phyloP scores from a whole-genome alignment of 2,113 vertebrate genomes.

The Ascaphus truei region DNA sequence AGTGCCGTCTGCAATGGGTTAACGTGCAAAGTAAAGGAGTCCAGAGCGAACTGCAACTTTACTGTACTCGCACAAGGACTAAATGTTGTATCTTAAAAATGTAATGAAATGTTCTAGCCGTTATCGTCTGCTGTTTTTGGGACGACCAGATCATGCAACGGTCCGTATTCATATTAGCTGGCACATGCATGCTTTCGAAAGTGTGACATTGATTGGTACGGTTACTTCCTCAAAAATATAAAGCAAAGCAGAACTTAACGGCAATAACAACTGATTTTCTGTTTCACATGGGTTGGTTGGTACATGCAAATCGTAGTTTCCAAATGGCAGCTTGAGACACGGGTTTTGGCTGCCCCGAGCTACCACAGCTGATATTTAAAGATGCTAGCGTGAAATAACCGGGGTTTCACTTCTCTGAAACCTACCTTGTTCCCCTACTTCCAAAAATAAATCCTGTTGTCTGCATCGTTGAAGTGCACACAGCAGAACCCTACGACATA shows the following conservation, averaged over 20 bases:
- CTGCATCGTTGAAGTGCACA: neutral
- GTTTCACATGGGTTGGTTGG: constrained; percentile 27
- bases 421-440: neutral
- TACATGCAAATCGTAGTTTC: constrained; percentile 29
- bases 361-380: constrained; percentile 22
- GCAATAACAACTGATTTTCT: constrained; percentile 10
- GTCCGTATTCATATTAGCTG: neutral
- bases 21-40: too few relatives aligned
- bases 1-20: too few relatives aligned
- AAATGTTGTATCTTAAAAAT: too few relatives aligned
- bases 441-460: neutral
- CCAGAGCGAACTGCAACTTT: too few relatives aligned
- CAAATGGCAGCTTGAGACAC: neutral
- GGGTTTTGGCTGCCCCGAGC: neutral
- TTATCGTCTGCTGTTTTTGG: neutral
- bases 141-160: neutral
- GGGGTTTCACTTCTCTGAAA: constrained; percentile 20
- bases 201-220: neutral
- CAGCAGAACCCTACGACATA: neutral
- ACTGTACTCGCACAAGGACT: too few relatives aligned
- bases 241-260: constrained; percentile 17
- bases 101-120: neutral
- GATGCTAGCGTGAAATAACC: neutral
- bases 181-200: neutral
- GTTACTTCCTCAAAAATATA: constrained; percentile 26